These are phyloP conservation scores for Antheraea pernyi DNA, from an alignment of 1,140 invertebrate species.

Conservation along the genomic window DNA sequence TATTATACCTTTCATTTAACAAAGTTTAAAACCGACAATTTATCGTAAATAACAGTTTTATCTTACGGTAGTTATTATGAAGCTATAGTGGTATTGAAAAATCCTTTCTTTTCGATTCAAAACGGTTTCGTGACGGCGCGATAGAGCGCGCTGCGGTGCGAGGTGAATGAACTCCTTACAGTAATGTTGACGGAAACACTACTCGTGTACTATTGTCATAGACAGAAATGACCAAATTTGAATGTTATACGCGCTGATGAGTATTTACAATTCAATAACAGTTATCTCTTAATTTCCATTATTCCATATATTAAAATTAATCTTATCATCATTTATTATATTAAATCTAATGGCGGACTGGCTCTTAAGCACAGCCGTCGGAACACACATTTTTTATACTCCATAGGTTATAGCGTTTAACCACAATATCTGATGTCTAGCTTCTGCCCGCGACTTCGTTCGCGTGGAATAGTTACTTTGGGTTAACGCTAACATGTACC, in stretches of 20 bases:
- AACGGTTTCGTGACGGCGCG: not conserved
- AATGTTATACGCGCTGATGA: conserved; percentile 5
- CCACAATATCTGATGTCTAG: too few species aligned
- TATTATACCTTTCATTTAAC: too few species aligned
- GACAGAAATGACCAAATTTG: conserved; percentile 4
- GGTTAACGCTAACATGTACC: too few species aligned
- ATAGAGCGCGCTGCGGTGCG: not conserved
- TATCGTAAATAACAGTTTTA: too few species aligned
- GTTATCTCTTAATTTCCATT: not conserved
- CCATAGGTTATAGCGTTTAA: too few species aligned
- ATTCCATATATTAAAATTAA: not conserved
- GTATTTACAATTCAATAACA: not conserved
- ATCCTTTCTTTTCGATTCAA: not conserved
- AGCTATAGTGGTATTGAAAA: not conserved
- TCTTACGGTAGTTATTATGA: not conserved
- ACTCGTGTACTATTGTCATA: not conserved
- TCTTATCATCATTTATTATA: too few species aligned
- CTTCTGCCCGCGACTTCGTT: too few species aligned
- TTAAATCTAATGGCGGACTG: too few species aligned
- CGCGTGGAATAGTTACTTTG: too few species aligned
- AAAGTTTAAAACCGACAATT: too few species aligned
- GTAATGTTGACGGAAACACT: conserved; percentile 12
- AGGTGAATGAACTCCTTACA: conserved; percentile 1
- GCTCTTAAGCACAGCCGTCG: too few species aligned
- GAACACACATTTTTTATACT: too few species aligned